Evolutionary conservation across 2,888 invertebrate genomes (phyloP).

Genomic region (Augochlorella aurata): DNA sequence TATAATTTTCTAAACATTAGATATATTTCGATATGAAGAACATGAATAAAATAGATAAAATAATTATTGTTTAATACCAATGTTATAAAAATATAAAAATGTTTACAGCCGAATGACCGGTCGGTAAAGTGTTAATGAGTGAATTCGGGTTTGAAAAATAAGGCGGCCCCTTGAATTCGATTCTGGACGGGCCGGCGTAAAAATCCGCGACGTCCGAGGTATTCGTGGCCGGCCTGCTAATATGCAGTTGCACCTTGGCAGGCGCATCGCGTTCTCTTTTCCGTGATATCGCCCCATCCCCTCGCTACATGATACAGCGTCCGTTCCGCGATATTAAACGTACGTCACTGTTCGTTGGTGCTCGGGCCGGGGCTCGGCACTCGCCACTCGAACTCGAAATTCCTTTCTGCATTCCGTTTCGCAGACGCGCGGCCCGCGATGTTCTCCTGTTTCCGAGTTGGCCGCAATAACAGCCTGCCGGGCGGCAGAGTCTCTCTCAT

Average conservation of each 20-base stretch:
- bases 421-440: conserved; percentile 25
- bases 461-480: conserved; percentile 40
- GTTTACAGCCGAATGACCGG: no score
- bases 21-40: no score
- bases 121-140: no score
- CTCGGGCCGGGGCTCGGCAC: conserved; percentile 12
- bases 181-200: conserved; percentile 14
- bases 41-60: no score
- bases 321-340: conserved; percentile 68
- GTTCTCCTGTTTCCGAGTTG: conserved; percentile 19
- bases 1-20: no score
- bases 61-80: no score
- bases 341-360: conserved; percentile 59
- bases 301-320: conserved; percentile 33
- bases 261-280: conserved; percentile 34
- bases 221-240: conserved; percentile 63
- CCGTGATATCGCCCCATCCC: conserved; percentile 35
- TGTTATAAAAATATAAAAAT: no score
- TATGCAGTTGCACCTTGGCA: conserved; percentile 56
- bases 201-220: conserved; percentile 48
- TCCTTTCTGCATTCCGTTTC: conserved; percentile 59
- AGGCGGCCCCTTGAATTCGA: not conserved
- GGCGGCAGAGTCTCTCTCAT: conserved; percentile 14
- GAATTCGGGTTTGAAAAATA: no score
- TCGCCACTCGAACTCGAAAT: conserved; percentile 55